Evolutionary conservation across 2,888 invertebrate genomes (phyloP), one percentile per base, ranked within the genome.

Genomic region (Rhagonycha fulva): DNA sequence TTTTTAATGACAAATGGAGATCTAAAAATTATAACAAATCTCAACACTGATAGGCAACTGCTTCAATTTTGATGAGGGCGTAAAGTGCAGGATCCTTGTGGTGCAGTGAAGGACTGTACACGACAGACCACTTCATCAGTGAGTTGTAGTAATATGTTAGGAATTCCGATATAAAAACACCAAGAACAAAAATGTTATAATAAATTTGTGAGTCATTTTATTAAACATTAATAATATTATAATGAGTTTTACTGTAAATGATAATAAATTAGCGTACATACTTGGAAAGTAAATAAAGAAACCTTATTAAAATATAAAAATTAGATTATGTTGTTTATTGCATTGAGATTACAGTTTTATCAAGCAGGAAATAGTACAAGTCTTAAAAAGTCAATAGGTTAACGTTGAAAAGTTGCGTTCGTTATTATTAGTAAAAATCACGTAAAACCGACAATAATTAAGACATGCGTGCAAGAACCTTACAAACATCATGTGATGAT

Each of bases 401-500:
- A 74, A 77, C 71, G 68, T 71, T 74, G 68, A 62, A 71, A 74
- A 62, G 74, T 68, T 74, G 72, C 76, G 72, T 71, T 76, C 69
- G 66, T 73, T 70, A 76, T 73, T 62, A 72, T 73, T 70, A 60
- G 73, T 70, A 76, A 76, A 76, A 77, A 77, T 74, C 62, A 73
- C 74, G 77, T 77, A 70, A 62, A 75, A 62, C 62, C 12, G 62
- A 63, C 68, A 75, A 74, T 66, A 77, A 70, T 68, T 74, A 70
- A 68, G 71, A 76, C 62, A 76, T 75, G 78, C 78, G 75, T 77
- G 69, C 72, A 61, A 63, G 62, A 73, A 75, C 74, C 71, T 72
- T 72, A 72, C 60, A 78, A 77, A 68, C 72, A 73, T 78, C 78
- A 78, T 76, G 75, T 73, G 73, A 73, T 78, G 69, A 63, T 73